A percentile compares a stretch with the other conserved stretches of the same genome.
Evolutionary conservation across 2,888 invertebrate genomes (phyloP).

Genomic region (Drosophila kuntzei): DNA sequence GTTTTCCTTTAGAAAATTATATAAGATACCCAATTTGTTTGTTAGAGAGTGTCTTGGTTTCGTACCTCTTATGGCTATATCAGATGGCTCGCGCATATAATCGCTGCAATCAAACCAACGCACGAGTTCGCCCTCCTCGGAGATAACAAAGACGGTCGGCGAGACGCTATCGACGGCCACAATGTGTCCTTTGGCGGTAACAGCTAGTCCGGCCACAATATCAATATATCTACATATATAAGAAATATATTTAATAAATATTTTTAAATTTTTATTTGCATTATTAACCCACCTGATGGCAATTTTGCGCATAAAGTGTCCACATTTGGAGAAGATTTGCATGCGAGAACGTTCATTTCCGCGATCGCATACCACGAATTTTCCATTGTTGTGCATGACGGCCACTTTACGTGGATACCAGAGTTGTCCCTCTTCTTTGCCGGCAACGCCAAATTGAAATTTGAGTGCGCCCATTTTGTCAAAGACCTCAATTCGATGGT

Average conservation of each 20-base stretch:
- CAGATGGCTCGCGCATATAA: constrained; percentile 98
- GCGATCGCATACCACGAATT: constrained; percentile 98
- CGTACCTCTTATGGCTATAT: constrained; percentile 96
- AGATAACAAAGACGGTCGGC: constrained; percentile 97
- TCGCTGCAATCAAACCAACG: constrained; percentile 99
- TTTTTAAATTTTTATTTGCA: not conserved
- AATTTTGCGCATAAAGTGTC: constrained; percentile 97
- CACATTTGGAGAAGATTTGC: constrained; percentile 98
- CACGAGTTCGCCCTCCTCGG: constrained; percentile 95
- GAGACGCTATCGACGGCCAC: constrained; percentile 99
- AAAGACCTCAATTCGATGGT: constrained; percentile 97
- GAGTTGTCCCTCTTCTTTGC: constrained; percentile 97
- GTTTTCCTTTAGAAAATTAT: too few relatives aligned
- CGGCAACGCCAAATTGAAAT: constrained; percentile 97
- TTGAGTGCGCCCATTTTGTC: constrained; percentile 97
- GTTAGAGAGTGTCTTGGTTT: not conserved
- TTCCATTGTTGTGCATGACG: constrained; percentile 93
- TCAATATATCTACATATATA: constrained; percentile 90
- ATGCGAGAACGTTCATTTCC: constrained; percentile 98
- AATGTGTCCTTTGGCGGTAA: constrained; percentile 96
- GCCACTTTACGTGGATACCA: constrained; percentile 99
- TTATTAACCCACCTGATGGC: constrained; percentile 87
- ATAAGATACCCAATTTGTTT: too few relatives aligned
- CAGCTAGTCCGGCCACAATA: constrained; percentile 97
- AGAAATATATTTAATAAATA: not conserved